A percentile compares a stretch with the other conserved stretches of the same genome.
Conservation (phyloP, 2,888 invertebrate species). For the Phorcus lineatus region DNA sequence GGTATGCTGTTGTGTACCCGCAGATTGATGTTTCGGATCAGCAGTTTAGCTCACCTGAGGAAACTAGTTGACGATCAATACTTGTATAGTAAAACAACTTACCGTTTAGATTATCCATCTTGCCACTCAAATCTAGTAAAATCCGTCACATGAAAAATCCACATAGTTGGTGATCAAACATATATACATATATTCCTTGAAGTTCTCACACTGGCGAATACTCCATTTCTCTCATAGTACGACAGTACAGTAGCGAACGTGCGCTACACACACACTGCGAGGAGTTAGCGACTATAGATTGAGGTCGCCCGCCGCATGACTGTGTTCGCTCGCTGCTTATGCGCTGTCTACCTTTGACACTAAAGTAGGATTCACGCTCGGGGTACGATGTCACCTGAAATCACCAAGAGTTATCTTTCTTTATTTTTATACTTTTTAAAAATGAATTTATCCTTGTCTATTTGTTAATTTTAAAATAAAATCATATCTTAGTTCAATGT, state of each 20-base stretch:
- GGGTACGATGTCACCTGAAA: neutral
- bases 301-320: neutral
- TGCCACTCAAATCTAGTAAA: neutral
- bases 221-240: neutral
- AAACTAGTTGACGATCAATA: constrained; percentile 1
- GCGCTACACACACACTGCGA: no score
- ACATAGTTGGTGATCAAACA: neutral
- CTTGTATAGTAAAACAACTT: neutral
- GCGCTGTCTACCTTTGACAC: neutral
- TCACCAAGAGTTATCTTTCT: no score
- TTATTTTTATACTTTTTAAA: no score
- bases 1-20: no score
- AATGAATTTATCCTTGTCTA: no score
- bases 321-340: neutral
- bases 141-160: neutral
- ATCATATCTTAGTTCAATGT: no score
- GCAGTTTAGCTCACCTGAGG: neutral
- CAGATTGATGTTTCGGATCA: neutral
- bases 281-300: neutral
- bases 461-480: no score
- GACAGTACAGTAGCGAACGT: no score
- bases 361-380: neutral
- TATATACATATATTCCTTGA: neutral
- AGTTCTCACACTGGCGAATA: neutral
- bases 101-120: constrained; percentile 40